Conservation (phyloP, 2,888 invertebrate species). For the Unio delphinus region DNA sequence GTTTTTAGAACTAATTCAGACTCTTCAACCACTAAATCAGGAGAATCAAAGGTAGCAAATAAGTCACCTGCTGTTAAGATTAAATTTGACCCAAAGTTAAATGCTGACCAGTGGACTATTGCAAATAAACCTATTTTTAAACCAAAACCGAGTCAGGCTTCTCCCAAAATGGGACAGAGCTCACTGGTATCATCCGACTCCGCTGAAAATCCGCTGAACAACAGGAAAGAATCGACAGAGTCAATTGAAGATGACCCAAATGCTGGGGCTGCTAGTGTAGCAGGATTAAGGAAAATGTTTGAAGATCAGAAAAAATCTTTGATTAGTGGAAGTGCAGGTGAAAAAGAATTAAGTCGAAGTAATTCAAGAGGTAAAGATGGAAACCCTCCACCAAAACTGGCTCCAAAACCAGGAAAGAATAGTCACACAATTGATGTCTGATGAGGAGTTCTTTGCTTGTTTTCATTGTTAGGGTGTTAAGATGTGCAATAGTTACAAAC, state of each 20-base stretch:
- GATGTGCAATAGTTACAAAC: no score
- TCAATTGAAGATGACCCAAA: slow-evolving; percentile 32
- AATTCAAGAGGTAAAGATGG: no score
- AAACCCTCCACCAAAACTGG: slow-evolving; percentile 3
- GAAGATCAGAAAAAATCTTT: slow-evolving; percentile 34
- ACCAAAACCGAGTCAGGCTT: neutral
- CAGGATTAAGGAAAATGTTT: slow-evolving; percentile 32
- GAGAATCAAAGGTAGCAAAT: neutral
- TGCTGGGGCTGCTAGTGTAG: slow-evolving; percentile 29
- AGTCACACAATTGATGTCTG: slow-evolving; percentile 35
- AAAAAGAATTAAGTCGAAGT: no score
- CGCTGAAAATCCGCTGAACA: neutral
- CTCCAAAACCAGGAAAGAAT: slow-evolving; percentile 31
- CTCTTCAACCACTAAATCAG: slow-evolving; percentile 2
- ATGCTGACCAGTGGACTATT: slow-evolving; percentile 2
- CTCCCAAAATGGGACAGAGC: no score
- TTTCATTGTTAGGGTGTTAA: no score
- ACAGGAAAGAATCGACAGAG: slow-evolving; percentile 28
- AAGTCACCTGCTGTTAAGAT: neutral
- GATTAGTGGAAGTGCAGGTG: no score
- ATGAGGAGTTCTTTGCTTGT: slow-evolving; percentile 1
- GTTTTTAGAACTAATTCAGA: slow-evolving; percentile 28
- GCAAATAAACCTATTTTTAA: slow-evolving; percentile 29
- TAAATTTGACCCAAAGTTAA: slow-evolving; percentile 5
- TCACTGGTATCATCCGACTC: no score